These are phyloP conservation scores for Oceanodroma leucorhoa DNA, from an alignment of 2,797 vertebrate species.

Conservation along the genomic window DNA sequence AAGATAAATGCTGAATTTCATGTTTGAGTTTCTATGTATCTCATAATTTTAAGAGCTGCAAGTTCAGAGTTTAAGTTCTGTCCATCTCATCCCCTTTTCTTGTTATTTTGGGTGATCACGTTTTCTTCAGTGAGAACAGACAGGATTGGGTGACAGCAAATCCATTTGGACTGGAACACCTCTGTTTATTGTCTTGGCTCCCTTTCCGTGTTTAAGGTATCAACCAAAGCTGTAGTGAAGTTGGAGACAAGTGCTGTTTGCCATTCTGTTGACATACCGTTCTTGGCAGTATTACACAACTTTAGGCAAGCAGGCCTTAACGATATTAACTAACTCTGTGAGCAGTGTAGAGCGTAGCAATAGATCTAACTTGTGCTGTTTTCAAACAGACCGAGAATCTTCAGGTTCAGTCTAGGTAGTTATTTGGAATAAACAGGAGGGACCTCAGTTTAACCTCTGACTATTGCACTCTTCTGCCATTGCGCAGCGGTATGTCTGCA, in stretches of 20 bases:
- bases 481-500: neutral
- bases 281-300: neutral
- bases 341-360: neutral
- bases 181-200: neutral
- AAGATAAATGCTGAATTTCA: neutral
- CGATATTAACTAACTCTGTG: neutral
- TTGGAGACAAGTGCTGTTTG: neutral
- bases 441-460: constrained; percentile 19
- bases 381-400: neutral
- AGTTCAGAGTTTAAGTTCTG: neutral
- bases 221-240: neutral
- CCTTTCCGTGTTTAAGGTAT: neutral
- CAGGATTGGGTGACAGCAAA: neutral
- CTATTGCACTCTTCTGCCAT: neutral
- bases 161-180: neutral
- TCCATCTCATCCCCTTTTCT: neutral
- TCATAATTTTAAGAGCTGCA: neutral
- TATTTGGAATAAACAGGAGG: neutral
- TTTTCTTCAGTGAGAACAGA: neutral
- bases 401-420: neutral
- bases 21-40: neutral
- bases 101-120: neutral
- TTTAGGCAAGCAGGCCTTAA: neutral
- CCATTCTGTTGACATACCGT: neutral
- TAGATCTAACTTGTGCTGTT: neutral